phyloP scores from a whole-genome alignment of 1,140 invertebrate species.

The Andrena cerasifolii region DNA sequence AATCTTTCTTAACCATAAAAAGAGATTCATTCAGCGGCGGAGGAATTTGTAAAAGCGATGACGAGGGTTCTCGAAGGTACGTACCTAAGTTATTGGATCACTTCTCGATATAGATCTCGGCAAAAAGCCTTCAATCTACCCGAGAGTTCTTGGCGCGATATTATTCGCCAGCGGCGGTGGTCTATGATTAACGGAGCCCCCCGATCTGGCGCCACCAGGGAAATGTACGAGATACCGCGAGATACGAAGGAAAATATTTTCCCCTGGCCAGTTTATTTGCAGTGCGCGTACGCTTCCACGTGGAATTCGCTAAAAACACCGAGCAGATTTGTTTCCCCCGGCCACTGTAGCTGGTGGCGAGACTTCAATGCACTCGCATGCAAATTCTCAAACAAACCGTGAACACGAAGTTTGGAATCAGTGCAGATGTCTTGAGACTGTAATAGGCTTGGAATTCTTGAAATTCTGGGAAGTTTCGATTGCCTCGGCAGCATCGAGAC shows the following conservation, averaged over 20 bases:
- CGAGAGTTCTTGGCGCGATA: background rate
- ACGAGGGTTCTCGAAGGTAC: background rate
- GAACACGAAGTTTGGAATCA: too few species aligned
- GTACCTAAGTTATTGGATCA: slow-evolving; percentile 5
- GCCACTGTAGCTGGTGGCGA: too few species aligned
- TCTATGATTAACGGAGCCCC: slow-evolving; percentile 55
- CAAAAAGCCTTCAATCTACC: slow-evolving; percentile 16
- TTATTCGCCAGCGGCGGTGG: slow-evolving; percentile 6
- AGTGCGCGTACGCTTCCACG: slow-evolving; percentile 24
- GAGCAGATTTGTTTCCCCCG: slow-evolving; percentile 8
- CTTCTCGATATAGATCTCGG: background rate
- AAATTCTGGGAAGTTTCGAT: too few species aligned
- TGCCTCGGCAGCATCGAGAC: too few species aligned
- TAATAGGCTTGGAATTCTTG: too few species aligned
- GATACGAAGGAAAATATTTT: slow-evolving; percentile 47
- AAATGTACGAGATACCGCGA: slow-evolving; percentile 25
- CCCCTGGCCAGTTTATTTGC: slow-evolving; percentile 26
- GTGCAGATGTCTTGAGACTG: too few species aligned
- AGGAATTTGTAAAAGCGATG: too few species aligned
- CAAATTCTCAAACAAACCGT: too few species aligned
- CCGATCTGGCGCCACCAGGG: slow-evolving; percentile 50
- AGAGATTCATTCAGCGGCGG: too few species aligned
- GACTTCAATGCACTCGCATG: too few species aligned
- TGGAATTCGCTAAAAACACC: background rate
- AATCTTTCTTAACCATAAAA: too few species aligned